Evolutionary conservation across 2,797 vertebrate genomes (phyloP).

Genomic region (Linurgus olivaceus): DNA sequence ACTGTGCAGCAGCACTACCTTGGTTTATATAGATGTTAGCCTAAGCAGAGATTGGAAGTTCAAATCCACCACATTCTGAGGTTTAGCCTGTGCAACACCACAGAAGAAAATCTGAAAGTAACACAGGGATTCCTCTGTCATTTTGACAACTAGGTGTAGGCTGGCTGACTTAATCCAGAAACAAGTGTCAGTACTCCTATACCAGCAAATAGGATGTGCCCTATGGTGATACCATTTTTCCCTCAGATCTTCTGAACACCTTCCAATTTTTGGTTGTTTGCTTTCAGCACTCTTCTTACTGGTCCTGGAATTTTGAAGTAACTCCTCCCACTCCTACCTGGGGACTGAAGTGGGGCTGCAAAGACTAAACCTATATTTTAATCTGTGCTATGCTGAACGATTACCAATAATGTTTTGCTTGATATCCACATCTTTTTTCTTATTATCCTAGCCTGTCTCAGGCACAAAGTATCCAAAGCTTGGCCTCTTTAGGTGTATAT

Average conservation of each 20-base stretch:
- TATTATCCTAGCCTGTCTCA: background rate
- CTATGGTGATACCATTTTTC: background rate
- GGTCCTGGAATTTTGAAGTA: background rate
- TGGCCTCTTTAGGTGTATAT: background rate
- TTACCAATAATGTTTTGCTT: background rate
- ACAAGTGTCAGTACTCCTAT: background rate
- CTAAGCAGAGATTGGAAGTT: background rate
- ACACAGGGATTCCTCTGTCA: background rate
- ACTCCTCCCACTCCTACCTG: background rate
- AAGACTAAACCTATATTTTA: background rate
- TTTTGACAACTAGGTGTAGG: background rate
- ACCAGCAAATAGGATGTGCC: background rate
- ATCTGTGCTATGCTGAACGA: rapidly evolving
- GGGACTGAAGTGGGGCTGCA: background rate
- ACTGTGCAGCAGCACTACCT: background rate
- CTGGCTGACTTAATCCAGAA: background rate
- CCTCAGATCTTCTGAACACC: background rate
- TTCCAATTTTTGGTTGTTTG: background rate
- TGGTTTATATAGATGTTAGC: background rate
- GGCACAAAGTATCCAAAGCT: background rate
- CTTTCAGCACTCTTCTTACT: background rate
- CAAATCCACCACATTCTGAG: background rate
- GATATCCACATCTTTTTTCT: background rate
- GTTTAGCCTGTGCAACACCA: background rate
- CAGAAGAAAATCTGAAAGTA: background rate